Base-by-base conservation (phyloP, 2,888 invertebrate genomes). In the Sarcophaga caerulescens region DNA sequence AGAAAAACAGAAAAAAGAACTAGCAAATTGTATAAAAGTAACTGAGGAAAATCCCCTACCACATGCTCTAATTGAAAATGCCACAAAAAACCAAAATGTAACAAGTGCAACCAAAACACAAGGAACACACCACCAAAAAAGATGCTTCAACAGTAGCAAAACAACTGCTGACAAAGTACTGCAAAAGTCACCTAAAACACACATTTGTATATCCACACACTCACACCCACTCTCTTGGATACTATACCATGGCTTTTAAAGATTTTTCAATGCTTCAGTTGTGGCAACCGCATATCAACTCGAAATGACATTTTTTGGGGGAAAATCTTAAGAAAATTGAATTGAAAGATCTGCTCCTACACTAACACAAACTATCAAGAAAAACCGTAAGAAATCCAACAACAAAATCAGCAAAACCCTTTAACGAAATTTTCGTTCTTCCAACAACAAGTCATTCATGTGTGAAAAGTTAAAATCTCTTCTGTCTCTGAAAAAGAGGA, bases 51-150 rank as follows among this genome's bases (percentile, higher is more conserved):
- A 62, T 10, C 52, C 52, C 52, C 69, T 76, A 60, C 79, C 79
- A 77, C 75, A 73, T 86, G 86, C 84, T 85, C 84, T 87, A 87
- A 89, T 89, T 88, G 87, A 87, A 88, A 89, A 87, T 86, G 87
- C 87, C 87, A 88, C 88, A 88, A 75, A 84, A 85, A 81, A 87
- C 74, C 83, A 83, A 82, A 35, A 82, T 86, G 83, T 86, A 74
- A 75, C 81, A 86, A 81, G 66, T 84, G 69, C 74, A 84, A 71
- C 76, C 12, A 14, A 77, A 21, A 57, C 52, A 74, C 25, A 23
- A 70, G 10, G 2, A n/a, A 10, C 6, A 65, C 45, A 11, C 4
- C 4, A 70, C 10, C 21, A 44, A 35, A 35, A 2, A 35, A 35
- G 35, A 11, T 23, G 14, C 69, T n/a, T n/a, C 19, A 69, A 21